Evolutionary conservation across 2,888 invertebrate species (phyloP).

Genomic region (Eupelmus urozonus): DNA sequence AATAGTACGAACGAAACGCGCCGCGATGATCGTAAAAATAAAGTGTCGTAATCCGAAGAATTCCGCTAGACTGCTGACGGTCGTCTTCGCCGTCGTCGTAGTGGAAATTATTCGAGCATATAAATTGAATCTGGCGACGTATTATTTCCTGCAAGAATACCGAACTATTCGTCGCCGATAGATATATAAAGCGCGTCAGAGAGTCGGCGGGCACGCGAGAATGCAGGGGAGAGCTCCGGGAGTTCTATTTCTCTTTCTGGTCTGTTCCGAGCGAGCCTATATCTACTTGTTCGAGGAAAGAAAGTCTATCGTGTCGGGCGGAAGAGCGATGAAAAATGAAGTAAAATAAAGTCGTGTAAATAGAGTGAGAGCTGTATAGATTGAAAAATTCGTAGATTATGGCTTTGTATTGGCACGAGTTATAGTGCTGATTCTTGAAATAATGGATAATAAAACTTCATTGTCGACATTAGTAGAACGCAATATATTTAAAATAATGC

Average conservation of each 20-base stretch:
- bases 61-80: not conserved
- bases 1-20: no score
- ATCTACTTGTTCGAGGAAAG: slow-evolving; percentile 15
- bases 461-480: no score
- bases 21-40: not conserved
- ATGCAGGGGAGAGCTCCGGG: not conserved
- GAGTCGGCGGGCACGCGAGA: not conserved
- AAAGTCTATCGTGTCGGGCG: slow-evolving; percentile 13
- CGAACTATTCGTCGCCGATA: slow-evolving; percentile 39
- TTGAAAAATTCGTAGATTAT: no score
- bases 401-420: no score
- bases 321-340: slow-evolving; percentile 25
- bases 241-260: not conserved
- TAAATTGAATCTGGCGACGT: slow-evolving; percentile 29
- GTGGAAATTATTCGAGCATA: slow-evolving; percentile 21
- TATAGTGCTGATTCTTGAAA: no score
- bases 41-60: slow-evolving; percentile 1
- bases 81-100: not conserved
- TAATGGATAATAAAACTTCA: no score
- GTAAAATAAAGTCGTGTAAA: not conserved
- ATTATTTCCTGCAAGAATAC: slow-evolving; percentile 41
- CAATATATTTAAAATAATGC: no score
- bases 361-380: no score
- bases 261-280: not conserved
- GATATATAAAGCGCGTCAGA: not conserved